Conservation (phyloP, 1,140 invertebrate genomes). For the Zaprionus ornatus region DNA sequence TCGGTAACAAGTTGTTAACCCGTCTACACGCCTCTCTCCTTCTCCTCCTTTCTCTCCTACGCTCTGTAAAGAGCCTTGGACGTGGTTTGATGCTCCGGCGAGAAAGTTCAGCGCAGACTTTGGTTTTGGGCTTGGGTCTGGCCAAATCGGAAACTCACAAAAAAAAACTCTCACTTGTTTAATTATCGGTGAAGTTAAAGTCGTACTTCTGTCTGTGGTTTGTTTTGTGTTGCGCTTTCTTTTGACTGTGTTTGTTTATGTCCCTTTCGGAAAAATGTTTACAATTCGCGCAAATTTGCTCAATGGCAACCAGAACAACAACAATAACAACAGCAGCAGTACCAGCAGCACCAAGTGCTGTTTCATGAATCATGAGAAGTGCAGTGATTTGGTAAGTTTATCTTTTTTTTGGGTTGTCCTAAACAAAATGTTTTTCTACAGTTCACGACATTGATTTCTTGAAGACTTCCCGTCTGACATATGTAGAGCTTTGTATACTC, state of each 20-base stretch:
- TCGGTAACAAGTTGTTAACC: slow-evolving; percentile 3
- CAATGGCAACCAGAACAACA: slow-evolving; percentile 28
- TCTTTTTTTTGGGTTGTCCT: neutral
- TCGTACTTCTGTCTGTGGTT: slow-evolving; percentile 27
- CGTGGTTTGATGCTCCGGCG: slow-evolving; percentile 65
- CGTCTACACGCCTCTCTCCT: neutral
- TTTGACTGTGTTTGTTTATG: slow-evolving; percentile 56
- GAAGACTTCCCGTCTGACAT: neutral
- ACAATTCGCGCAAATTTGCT: slow-evolving; percentile 77
- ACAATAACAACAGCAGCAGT: slow-evolving; percentile 21
- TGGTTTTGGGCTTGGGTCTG: slow-evolving; percentile 17
- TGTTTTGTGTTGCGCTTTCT: slow-evolving; percentile 54
- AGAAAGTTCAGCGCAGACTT: slow-evolving; percentile 64
- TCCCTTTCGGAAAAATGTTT: slow-evolving; percentile 69
- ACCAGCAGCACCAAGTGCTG: slow-evolving; percentile 35
- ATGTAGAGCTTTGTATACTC: neutral
- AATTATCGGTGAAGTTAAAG: slow-evolving; percentile 60
- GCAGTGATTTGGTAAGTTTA: slow-evolving; percentile 69
- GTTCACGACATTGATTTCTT: neutral
- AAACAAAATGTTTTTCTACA: slow-evolving; percentile 12
- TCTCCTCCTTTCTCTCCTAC: slow-evolving; percentile 11
- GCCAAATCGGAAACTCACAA: slow-evolving; percentile 9
- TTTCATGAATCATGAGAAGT: slow-evolving; percentile 53
- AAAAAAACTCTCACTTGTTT: slow-evolving; percentile 74
- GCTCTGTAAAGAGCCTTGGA: neutral